These are phyloP conservation scores for Ctenicera cuprea DNA, from an alignment of 2,888 invertebrate species.

Conservation along the genomic window DNA sequence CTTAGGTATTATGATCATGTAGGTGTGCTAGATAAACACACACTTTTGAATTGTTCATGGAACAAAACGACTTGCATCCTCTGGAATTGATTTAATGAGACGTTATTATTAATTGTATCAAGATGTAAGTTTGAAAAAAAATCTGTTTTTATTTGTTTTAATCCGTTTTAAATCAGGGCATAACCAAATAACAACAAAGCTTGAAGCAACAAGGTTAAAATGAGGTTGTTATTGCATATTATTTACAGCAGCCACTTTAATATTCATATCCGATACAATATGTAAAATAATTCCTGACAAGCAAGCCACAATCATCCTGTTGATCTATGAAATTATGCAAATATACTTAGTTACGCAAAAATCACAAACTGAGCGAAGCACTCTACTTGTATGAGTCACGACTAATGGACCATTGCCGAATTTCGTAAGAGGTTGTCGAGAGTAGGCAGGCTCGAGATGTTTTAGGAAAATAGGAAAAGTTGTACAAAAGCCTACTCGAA, in stretches of 20 bases:
- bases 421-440: neutral
- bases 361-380: neutral
- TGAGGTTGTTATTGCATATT: neutral
- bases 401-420: conserved; percentile 12
- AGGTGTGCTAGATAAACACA: conserved; percentile 28
- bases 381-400: neutral
- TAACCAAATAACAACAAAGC: no score
- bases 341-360: conserved; percentile 2
- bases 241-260: conserved; percentile 10
- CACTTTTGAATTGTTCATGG: neutral
- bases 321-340: conserved; percentile 16
- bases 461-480: conserved; percentile 18
- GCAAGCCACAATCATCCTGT: conserved; percentile 10
- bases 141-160: no score
- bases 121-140: no score
- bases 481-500: conserved; percentile 8
- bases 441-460: conserved; percentile 7
- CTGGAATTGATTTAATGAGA: neutral
- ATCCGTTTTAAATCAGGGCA: no score
- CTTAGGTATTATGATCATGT: conserved; percentile 25
- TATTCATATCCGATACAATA: neutral
- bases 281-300: neutral
- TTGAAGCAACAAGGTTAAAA: no score
- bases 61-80: neutral
- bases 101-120: no score